These are phyloP conservation scores for Monopterus albus DNA, from an alignment of 2,113 vertebrate species.

Conservation along the genomic window DNA sequence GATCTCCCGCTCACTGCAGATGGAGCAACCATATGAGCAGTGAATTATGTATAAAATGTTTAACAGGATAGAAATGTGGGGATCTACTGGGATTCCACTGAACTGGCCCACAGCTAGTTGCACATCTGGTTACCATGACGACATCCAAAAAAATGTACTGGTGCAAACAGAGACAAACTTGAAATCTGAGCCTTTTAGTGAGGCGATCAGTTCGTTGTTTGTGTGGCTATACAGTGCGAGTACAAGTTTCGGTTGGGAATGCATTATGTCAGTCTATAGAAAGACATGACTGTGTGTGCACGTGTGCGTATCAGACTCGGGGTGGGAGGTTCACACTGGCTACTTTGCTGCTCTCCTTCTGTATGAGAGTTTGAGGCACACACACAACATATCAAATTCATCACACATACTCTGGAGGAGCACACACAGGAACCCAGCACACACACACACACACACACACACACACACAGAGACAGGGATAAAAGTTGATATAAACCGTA, in stretches of 20 bases:
- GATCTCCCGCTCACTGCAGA: conserved; percentile 30
- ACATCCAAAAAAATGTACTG: conserved; percentile 1
- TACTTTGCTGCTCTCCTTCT: conserved; percentile 29
- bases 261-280: too few relatives aligned
- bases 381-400: conserved; percentile 18
- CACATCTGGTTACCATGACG: conserved; percentile 37
- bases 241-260: too few relatives aligned
- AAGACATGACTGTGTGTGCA: not conserved
- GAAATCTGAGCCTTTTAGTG: too few relatives aligned
- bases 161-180: not conserved
- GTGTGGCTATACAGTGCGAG: too few relatives aligned
- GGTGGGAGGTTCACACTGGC: conserved; percentile 13
- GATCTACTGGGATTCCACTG: not conserved
- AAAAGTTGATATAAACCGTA: conserved; percentile 42
- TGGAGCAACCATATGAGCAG: conserved; percentile 35
- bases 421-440: conserved; percentile 4
- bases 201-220: too few relatives aligned
- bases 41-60: conserved; percentile 36
- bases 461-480: not conserved
- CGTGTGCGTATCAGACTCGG: conserved; percentile 21
- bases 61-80: not conserved
- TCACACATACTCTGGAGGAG: not conserved
- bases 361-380: conserved; percentile 10
- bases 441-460: not conserved
- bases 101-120: not conserved